Evolutionary conservation across 2,888 invertebrate genomes (phyloP).

Genomic region (Neoaliturus tenellus): DNA sequence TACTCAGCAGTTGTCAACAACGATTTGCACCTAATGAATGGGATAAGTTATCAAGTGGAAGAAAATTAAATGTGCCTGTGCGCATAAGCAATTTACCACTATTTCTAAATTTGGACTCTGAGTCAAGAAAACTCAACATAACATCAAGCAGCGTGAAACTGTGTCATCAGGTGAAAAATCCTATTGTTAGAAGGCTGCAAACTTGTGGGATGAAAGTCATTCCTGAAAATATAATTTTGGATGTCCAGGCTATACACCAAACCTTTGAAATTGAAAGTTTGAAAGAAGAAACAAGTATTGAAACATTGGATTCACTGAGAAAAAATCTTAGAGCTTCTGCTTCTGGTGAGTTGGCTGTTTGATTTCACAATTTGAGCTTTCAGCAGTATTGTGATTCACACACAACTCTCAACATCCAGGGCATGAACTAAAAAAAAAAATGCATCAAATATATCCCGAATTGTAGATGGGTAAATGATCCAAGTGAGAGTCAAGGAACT

Average conservation of each 20-base stretch:
- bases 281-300: not conserved
- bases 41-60: conserved; percentile 23
- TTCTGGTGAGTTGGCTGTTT: not conserved
- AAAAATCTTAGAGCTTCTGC: not conserved
- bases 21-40: not conserved
- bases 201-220: not conserved
- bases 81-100: not conserved
- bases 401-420: too few species aligned
- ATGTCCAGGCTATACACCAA: conserved; percentile 6
- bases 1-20: not conserved
- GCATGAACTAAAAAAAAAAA: too few species aligned
- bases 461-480: too few species aligned
- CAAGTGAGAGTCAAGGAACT: too few species aligned
- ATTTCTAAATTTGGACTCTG: not conserved
- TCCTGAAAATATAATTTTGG: not conserved
- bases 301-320: not conserved
- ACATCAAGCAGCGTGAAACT: not conserved
- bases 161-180: conserved; percentile 22
- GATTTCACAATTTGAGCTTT: too few species aligned
- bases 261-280: conserved; percentile 31
- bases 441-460: too few species aligned
- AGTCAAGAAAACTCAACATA: conserved; percentile 3
- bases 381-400: too few species aligned
- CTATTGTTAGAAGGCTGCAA: not conserved
- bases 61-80: not conserved